Evolutionary conservation across 2,113 vertebrate species (phyloP).

Genomic region (Nesogale talazaci): DNA sequence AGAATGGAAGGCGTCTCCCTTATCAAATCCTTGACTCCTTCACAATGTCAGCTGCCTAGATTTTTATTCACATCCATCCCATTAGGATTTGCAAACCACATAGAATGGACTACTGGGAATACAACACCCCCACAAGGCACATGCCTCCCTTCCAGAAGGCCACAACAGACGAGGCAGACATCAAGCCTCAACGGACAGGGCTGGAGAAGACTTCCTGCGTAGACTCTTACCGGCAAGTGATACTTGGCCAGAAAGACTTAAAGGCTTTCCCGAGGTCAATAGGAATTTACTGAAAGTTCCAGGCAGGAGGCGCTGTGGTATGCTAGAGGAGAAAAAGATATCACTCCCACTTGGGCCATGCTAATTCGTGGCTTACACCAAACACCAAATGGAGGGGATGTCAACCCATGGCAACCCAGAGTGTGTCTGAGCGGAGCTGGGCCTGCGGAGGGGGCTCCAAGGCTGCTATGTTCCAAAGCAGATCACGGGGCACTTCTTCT

Average conservation of each 20-base stretch:
- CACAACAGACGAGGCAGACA: background rate
- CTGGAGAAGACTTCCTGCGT: background rate
- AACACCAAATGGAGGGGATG: background rate
- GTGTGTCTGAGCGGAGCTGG: background rate
- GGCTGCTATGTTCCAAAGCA: background rate
- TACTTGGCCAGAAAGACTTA: background rate
- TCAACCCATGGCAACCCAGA: background rate
- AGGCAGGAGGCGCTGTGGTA: background rate
- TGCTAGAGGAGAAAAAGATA: background rate
- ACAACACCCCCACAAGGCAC: background rate
- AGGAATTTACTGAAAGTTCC: background rate
- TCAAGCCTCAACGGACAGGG: background rate
- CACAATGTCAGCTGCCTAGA: background rate
- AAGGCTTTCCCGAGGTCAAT: background rate
- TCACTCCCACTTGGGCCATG: background rate
- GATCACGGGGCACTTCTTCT: background rate
- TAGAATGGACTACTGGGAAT: background rate
- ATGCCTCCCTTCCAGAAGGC: background rate
- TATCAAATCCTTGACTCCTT: background rate
- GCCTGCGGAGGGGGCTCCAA: background rate
- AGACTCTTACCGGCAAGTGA: background rate
- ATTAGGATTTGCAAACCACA: background rate
- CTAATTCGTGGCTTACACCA: background rate
- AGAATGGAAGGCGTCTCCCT: slow-evolving; percentile 9
- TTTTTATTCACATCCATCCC: background rate